Evolutionary conservation across 2,113 vertebrate genomes (phyloP).

Genomic region (Apaloderma vittatum): DNA sequence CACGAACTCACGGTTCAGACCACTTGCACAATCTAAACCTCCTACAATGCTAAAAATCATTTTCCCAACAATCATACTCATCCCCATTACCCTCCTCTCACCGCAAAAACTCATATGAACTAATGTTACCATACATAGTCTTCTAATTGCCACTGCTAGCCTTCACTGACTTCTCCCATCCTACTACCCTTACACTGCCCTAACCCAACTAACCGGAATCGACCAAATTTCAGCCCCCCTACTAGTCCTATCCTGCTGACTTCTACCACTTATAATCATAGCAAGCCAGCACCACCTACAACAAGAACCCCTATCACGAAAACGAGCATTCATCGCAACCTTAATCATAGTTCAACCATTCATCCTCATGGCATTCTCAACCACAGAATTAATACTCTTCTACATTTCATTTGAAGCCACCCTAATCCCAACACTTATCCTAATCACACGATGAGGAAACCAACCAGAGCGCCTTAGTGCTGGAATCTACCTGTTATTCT

Average conservation of each 20-base stretch:
- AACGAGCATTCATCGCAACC: rapidly evolving
- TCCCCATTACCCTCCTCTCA: rapidly evolving
- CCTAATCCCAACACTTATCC: rapidly evolving
- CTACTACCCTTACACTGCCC: rapidly evolving
- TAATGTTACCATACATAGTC: rapidly evolving
- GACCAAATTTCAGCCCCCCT: rapidly evolving
- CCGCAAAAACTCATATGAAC: rapidly evolving
- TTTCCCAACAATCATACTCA: rapidly evolving
- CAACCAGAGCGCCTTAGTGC: rapidly evolving
- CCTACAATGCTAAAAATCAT: background rate
- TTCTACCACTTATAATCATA: rapidly evolving
- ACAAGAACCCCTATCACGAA: rapidly evolving
- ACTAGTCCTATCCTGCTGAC: rapidly evolving
- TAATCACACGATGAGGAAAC: rapidly evolving
- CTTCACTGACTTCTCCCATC: rapidly evolving
- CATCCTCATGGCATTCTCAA: rapidly evolving
- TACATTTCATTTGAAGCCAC: background rate
- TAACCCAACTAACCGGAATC: rapidly evolving
- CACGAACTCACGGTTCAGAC: rapidly evolving
- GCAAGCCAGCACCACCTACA: rapidly evolving
- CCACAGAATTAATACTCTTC: rapidly evolving
- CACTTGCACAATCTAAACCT: rapidly evolving
- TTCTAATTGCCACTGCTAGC: rapidly evolving
- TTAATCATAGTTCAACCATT: rapidly evolving
- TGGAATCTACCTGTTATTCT: rapidly evolving